phyloP scores from a whole-genome alignment of 2,888 invertebrate genomes.

The Heliconius charithonia region DNA sequence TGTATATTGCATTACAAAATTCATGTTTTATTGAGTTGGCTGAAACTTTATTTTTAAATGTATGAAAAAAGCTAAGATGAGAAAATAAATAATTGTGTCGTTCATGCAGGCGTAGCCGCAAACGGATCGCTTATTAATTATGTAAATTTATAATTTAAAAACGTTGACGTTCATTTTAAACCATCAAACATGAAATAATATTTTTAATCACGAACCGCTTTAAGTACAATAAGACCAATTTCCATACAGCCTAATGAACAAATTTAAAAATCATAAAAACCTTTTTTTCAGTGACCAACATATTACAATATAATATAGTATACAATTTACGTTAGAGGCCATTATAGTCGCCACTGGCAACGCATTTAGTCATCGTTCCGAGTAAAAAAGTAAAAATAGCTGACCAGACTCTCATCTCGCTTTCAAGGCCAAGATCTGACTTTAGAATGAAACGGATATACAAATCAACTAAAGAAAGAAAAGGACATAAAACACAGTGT shows the following conservation, averaged over 20 bases:
- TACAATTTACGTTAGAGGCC: conserved; percentile 27
- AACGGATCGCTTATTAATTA: too few relatives aligned
- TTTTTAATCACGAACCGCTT: background rate
- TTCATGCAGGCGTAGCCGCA: too few relatives aligned
- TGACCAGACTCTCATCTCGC: conserved; percentile 75
- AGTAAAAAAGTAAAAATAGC: conserved; percentile 82
- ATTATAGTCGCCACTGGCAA: conserved; percentile 61
- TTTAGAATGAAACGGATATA: conserved; percentile 60
- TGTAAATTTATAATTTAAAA: too few relatives aligned
- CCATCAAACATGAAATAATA: background rate
- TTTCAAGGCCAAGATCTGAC: conserved; percentile 82
- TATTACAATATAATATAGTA: conserved; percentile 5
- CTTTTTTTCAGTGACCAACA: conserved; percentile 26
- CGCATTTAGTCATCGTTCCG: conserved; percentile 81
- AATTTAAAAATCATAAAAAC: conserved; percentile 14
- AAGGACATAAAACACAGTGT: conserved; percentile 61
- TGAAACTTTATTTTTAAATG: too few relatives aligned
- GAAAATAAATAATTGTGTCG: too few relatives aligned
- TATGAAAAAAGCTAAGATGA: too few relatives aligned
- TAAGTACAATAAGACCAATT: background rate
- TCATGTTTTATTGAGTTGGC: too few relatives aligned
- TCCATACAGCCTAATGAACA: conserved; percentile 15
- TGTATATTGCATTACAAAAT: too few relatives aligned
- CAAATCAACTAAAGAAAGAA: conserved; percentile 44
- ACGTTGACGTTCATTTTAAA: background rate